Conservation (phyloP, 2,888 invertebrate genomes). For the Myopa testacea region DNA sequence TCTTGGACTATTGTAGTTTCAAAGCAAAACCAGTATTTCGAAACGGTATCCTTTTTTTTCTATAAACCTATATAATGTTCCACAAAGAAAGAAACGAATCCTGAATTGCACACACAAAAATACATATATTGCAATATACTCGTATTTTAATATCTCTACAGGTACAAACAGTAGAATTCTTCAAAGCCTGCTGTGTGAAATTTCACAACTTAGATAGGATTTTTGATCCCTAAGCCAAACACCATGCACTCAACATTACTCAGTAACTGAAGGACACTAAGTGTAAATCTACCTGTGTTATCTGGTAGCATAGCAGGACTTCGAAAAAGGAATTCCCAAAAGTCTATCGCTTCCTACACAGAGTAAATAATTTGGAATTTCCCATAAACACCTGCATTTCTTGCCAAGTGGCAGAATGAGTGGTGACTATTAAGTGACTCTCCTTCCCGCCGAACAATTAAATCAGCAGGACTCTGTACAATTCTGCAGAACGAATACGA, state of each 20-base stretch:
- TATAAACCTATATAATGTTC: too few species aligned
- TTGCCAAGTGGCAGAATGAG: background rate
- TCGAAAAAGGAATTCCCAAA: background rate
- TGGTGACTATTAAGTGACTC: background rate
- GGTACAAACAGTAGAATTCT: slow-evolving; percentile 4
- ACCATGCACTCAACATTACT: background rate
- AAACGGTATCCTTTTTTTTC: too few species aligned
- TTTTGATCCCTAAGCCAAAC: background rate
- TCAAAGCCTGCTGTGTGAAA: slow-evolving; percentile 24
- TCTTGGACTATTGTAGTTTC: too few species aligned
- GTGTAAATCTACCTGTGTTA: slow-evolving; percentile 7
- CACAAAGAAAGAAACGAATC: too few species aligned
- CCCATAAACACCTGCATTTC: slow-evolving; percentile 29
- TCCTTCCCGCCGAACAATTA: background rate
- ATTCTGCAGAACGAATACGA: too few species aligned
- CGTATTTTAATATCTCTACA: too few species aligned
- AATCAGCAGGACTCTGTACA: background rate
- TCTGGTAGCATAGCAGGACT: slow-evolving; percentile 11
- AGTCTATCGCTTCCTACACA: background rate
- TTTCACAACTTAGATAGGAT: slow-evolving; percentile 16
- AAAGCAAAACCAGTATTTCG: too few species aligned
- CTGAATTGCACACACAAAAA: too few species aligned
- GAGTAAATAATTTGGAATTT: slow-evolving; percentile 14
- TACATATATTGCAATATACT: too few species aligned
- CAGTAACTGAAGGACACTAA: background rate